Evolutionary conservation across 1,140 invertebrate genomes (phyloP).

Genomic region (Yoshiicerus persimilis): DNA sequence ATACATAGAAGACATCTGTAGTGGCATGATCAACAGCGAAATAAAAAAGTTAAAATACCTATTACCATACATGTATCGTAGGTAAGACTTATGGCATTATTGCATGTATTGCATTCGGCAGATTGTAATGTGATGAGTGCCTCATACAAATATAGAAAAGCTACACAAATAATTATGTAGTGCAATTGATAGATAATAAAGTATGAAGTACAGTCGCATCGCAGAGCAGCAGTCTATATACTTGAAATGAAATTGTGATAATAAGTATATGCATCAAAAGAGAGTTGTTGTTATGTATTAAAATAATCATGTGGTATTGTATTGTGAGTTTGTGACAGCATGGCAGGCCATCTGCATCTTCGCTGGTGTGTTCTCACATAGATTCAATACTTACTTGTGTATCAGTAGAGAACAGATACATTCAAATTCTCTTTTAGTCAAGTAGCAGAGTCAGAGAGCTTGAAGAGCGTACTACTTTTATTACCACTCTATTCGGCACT

Average conservation of each 20-base stretch:
- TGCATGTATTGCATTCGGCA: no score
- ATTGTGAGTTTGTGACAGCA: not conserved
- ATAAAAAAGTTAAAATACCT: no score
- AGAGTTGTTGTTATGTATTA: not conserved
- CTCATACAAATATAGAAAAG: not conserved
- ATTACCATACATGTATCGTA: no score
- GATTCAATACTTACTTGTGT: not conserved
- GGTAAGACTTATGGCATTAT: not conserved
- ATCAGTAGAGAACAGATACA: not conserved
- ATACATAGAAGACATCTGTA: no score
- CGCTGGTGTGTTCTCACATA: not conserved
- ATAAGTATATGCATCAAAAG: not conserved
- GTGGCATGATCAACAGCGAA: no score
- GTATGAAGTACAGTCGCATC: not conserved
- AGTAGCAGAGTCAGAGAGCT: not conserved
- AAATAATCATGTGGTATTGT: not conserved
- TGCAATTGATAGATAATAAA: not conserved
- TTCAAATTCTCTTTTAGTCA: not conserved
- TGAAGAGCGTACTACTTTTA: not conserved
- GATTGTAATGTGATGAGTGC: no score
- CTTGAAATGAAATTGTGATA: constrained; percentile 11
- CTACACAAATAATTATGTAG: not conserved
- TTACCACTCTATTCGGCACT: no score
- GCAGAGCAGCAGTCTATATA: not conserved
- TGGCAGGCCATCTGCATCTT: not conserved